A percentile compares a stretch with the other conserved stretches of the same genome.
Conservation (phyloP, 2,797 vertebrate species). For the Anguilla marmorata region DNA sequence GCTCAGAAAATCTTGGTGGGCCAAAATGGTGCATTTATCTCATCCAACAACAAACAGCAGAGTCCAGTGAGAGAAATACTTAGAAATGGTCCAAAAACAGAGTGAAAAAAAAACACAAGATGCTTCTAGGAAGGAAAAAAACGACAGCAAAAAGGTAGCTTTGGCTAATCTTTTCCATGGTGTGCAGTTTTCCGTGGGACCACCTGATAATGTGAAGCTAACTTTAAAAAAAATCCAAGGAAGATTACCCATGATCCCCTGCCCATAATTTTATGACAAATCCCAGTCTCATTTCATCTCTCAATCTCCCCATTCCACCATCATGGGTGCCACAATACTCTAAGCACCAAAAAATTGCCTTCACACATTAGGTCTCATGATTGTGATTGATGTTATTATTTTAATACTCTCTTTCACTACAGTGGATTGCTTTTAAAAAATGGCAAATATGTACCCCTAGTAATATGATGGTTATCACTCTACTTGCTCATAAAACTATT, state of each 20-base stretch:
- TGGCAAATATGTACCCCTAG: constrained; percentile 69
- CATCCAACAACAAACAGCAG: constrained; percentile 63
- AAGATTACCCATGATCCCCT: background rate
- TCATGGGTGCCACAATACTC: background rate
- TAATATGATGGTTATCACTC: constrained; percentile 60
- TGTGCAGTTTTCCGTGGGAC: background rate
- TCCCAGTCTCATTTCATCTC: background rate
- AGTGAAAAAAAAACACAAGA: background rate
- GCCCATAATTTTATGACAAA: background rate
- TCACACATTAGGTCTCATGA: constrained; percentile 39
- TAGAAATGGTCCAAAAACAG: background rate
- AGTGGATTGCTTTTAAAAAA: constrained; percentile 65
- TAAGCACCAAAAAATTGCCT: background rate
- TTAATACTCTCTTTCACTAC: constrained; percentile 68
- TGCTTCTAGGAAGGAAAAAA: background rate
- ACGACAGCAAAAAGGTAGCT: background rate
- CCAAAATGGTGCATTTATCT: constrained; percentile 58
- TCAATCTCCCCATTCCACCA: background rate
- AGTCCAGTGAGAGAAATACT: background rate
- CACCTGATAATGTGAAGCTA: background rate
- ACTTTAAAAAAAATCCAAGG: background rate
- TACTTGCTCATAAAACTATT: constrained; percentile 73
- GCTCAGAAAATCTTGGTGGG: background rate
- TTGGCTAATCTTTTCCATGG: background rate
- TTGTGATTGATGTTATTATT: constrained; percentile 71